Evolutionary conservation across 2,888 invertebrate genomes (phyloP).

Genomic region (Alentia gelatinosa): DNA sequence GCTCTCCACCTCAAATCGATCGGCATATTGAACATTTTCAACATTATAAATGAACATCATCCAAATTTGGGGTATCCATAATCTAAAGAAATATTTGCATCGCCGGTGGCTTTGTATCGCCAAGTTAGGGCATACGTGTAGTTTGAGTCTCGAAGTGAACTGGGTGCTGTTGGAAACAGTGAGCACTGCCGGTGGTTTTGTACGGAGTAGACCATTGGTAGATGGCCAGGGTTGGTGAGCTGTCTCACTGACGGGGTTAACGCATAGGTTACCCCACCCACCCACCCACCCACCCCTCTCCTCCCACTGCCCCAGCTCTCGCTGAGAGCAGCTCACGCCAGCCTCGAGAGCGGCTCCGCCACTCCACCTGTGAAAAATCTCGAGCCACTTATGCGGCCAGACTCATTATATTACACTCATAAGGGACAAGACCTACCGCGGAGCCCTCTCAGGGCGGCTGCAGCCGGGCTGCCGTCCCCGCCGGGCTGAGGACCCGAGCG

Average conservation of each 20-base stretch:
- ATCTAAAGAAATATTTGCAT: too few relatives aligned
- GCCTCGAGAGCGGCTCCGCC: conserved; percentile 20
- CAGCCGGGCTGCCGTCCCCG: neutral
- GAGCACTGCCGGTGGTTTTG: neutral
- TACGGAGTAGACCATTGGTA: neutral
- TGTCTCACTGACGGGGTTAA: neutral
- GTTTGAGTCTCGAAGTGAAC: too few relatives aligned
- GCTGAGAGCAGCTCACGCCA: neutral
- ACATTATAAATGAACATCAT: too few relatives aligned
- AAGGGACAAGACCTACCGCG: neutral
- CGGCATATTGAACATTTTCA: too few relatives aligned
- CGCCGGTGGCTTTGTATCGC: too few relatives aligned
- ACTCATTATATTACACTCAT: conserved; percentile 44
- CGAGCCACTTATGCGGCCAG: conserved; percentile 11
- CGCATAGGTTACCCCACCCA: neutral
- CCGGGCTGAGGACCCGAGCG: neutral
- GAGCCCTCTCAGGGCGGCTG: neutral
- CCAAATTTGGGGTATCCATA: too few relatives aligned
- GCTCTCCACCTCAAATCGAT: too few relatives aligned
- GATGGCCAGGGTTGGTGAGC: neutral
- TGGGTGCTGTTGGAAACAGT: too few relatives aligned
- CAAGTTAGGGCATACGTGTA: too few relatives aligned
- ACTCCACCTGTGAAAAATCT: conserved; percentile 51
- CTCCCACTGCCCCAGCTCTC: neutral
- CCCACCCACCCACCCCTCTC: neutral